Conservation (phyloP, 2,888 invertebrate genomes). For the Philhelius pedissequus region DNA sequence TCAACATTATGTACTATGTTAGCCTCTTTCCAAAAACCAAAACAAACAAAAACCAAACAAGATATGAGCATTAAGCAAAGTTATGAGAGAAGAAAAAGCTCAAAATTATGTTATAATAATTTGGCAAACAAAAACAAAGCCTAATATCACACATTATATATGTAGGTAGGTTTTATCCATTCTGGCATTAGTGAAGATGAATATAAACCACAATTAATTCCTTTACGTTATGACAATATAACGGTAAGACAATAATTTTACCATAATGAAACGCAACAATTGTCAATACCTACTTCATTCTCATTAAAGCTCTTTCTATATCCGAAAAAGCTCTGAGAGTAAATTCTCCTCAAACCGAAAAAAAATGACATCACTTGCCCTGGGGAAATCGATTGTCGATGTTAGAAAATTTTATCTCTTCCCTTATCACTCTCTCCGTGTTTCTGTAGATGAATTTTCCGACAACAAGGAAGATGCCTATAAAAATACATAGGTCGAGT, state of each 20-base stretch:
- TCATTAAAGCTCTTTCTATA: neutral
- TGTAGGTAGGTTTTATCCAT: too few relatives aligned
- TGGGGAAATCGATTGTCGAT: neutral
- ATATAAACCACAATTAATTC: too few relatives aligned
- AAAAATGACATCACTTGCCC: neutral
- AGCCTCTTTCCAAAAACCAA: neutral
- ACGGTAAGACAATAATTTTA: neutral
- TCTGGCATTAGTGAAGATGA: neutral
- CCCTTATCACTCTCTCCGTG: neutral
- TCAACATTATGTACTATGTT: slow-evolving; percentile 5
- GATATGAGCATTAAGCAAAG: too few relatives aligned
- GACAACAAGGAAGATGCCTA: slow-evolving; percentile 28
- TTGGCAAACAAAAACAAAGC: neutral
- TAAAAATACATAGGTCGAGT: slow-evolving; percentile 26
- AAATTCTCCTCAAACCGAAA: too few relatives aligned
- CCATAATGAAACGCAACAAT: slow-evolving; percentile 16
- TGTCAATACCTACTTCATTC: neutral
- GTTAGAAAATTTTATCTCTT: neutral
- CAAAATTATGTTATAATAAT: neutral
- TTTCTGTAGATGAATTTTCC: neutral
- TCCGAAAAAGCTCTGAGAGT: neutral
- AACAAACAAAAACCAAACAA: neutral
- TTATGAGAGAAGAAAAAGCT: neutral
- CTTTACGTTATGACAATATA: neutral
- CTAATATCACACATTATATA: too few relatives aligned